Conservation (phyloP, 1,140 invertebrate species). For the Euwallacea similis region DNA sequence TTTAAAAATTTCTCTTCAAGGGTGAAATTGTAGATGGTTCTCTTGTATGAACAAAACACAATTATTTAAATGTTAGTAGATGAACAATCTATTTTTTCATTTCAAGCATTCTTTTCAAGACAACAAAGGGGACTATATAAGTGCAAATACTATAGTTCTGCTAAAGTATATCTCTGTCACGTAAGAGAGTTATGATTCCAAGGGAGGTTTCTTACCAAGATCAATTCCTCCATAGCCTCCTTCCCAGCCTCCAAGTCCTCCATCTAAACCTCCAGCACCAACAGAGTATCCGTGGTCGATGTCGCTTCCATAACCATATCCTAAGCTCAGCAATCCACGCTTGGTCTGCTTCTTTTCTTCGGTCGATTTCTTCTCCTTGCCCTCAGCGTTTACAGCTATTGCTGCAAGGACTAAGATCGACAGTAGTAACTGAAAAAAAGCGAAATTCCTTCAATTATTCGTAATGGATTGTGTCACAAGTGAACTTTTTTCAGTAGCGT, state of each 20-base stretch:
- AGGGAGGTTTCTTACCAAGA: slow-evolving; percentile 17
- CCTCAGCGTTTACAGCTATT: slow-evolving; percentile 63
- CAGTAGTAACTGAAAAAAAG: slow-evolving; percentile 47
- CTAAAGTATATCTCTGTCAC: neutral
- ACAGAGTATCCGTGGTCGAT: slow-evolving; percentile 61
- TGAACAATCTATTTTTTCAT: too few species aligned
- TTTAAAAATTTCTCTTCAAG: too few species aligned
- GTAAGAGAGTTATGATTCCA: neutral
- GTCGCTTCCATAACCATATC: slow-evolving; percentile 65
- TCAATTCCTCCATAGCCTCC: slow-evolving; percentile 32
- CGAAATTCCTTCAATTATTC: neutral
- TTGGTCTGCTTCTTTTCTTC: slow-evolving; percentile 68
- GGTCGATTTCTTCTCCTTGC: slow-evolving; percentile 63
- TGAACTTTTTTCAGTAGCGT: too few species aligned
- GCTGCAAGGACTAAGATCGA: slow-evolving; percentile 72
- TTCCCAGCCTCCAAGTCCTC: slow-evolving; percentile 42
- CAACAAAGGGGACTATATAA: too few species aligned
- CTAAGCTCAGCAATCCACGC: slow-evolving; percentile 60
- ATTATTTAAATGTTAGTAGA: too few species aligned
- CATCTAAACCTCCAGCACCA: slow-evolving; percentile 53
- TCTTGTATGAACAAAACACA: too few species aligned
- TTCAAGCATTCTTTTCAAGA: too few species aligned
- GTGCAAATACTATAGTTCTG: too few species aligned
- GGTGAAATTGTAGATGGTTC: too few species aligned
- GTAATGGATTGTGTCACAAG: too few species aligned